These are phyloP conservation scores for Arctopsyche grandis DNA, from an alignment of 1,140 invertebrate genomes.

Conservation along the genomic window DNA sequence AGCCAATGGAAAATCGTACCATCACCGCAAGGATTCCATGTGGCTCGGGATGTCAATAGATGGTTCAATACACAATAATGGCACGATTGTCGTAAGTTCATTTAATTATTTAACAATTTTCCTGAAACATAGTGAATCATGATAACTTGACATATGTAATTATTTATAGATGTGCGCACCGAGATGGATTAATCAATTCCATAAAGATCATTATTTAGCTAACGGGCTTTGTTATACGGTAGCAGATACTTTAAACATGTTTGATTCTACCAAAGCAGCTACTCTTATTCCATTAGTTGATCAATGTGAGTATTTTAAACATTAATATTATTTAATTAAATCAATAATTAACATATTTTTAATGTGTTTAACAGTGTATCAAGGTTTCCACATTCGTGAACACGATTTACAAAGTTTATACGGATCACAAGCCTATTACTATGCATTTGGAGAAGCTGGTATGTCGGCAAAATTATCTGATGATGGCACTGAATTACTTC, in stretches of 20 bases:
- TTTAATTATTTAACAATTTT: background rate
- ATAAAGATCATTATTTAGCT: constrained; percentile 40
- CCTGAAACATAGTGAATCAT: constrained; percentile 31
- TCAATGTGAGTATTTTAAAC: constrained; percentile 37
- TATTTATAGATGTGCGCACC: constrained; percentile 47
- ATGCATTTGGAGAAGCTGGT: constrained; percentile 67
- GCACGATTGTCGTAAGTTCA: constrained; percentile 46
- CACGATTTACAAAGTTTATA: constrained; percentile 13
- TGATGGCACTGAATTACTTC: constrained; percentile 63
- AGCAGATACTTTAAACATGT: constrained; percentile 30
- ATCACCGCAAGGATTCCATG: constrained; percentile 49
- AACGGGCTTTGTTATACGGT: constrained; percentile 50
- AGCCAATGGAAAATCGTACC: constrained; percentile 35
- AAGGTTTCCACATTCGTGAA: constrained; percentile 35
- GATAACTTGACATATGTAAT: constrained; percentile 5
- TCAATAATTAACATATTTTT: too few relatives aligned
- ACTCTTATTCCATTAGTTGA: constrained; percentile 46
- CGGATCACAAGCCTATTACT: constrained; percentile 60
- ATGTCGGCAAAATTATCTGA: constrained; percentile 66
- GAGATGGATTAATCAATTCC: constrained; percentile 48
- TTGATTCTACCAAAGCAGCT: background rate
- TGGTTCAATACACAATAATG: constrained; percentile 44
- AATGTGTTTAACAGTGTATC: too few relatives aligned
- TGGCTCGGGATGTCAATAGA: constrained; percentile 53
- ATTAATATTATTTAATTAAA: too few relatives aligned